Base-by-base conservation (phyloP, 2,888 invertebrate genomes). In the Dromius quadrimaculatus region DNA sequence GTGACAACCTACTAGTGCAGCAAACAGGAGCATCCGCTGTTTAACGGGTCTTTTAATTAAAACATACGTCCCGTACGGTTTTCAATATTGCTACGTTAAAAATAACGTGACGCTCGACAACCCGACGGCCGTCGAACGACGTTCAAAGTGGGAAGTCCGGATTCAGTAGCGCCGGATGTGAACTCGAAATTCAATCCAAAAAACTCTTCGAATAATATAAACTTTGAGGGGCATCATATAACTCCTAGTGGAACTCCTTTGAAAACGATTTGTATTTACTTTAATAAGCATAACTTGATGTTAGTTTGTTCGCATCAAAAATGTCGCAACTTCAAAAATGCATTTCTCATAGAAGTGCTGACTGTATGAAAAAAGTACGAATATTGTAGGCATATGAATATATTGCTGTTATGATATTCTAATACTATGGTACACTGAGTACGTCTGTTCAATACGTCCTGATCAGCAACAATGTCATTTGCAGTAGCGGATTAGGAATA, bases 21-120 rank as follows among this genome's bases (percentile, higher is more conserved):
- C 19, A n/a, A 17, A 19, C 43, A 43, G 20, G 8, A 19, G 50
- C 32, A 43, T 22, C 20, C 19, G 36, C 28, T 50, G 65, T 47
- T 43, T 36, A 65, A 65, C 50, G 65, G 47, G 36, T 36, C 50
- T 50, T 66, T 66, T 66, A 66, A 66, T 66, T 66, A 66, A 66
- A 66, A 66, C 66, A 66, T 66, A 57, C 66, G 66, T 66, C 54
- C 66, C 23, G 57, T 57, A 50, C 38, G 22, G 50, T 66, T 66
- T 66, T 66, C 66, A 66, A 66, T 66, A 66, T 54, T 38, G 54
- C 66, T 38, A 20, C 38, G 50, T 50, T 50, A 66, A 54, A 41
- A 50, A 66, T 64, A 54, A 50, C 54, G 66, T 50, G 50, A 50
- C 50, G 65, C 32, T 13, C 43, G 62, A 15, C 59, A 61, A 17